These are phyloP conservation scores for Pseudonaja textilis DNA, from an alignment of 2,113 vertebrate genomes.

Conservation along the genomic window DNA sequence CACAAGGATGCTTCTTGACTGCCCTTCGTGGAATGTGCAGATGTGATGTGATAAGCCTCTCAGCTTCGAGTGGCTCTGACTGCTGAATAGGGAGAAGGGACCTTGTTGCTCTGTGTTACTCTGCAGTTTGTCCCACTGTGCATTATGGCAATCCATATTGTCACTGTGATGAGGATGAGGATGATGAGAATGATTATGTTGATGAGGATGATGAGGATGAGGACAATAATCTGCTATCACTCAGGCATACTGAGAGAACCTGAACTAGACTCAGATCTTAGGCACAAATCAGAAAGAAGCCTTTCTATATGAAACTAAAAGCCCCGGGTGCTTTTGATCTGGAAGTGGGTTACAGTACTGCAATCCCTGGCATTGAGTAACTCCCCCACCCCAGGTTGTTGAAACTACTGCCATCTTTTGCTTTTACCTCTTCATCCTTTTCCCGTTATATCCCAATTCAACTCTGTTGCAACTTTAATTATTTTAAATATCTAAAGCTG, in stretches of 20 bases:
- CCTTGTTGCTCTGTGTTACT: background rate
- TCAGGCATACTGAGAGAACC: background rate
- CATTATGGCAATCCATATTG: background rate
- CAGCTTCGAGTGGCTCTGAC: background rate
- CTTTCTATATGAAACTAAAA: background rate
- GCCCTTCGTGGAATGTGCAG: background rate
- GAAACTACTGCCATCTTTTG: background rate
- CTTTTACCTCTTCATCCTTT: background rate
- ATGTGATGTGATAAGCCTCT: rapidly evolving
- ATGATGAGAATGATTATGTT: no score
- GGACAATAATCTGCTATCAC: background rate
- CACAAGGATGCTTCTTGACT: slow-evolving; percentile 1
- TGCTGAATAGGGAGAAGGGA: background rate
- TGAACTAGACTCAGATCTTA: background rate
- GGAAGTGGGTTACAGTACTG: background rate
- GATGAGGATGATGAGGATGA: background rate
- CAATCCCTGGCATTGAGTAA: background rate
- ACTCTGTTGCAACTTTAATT: background rate
- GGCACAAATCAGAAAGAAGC: background rate
- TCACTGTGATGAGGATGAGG: background rate
- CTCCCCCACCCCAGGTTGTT: background rate
- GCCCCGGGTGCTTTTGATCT: background rate
- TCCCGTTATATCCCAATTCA: background rate
- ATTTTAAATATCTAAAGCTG: background rate
- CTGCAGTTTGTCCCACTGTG: background rate